Evolutionary conservation across 2,113 vertebrate species (phyloP).

Genomic region (Trogon melanurus): DNA sequence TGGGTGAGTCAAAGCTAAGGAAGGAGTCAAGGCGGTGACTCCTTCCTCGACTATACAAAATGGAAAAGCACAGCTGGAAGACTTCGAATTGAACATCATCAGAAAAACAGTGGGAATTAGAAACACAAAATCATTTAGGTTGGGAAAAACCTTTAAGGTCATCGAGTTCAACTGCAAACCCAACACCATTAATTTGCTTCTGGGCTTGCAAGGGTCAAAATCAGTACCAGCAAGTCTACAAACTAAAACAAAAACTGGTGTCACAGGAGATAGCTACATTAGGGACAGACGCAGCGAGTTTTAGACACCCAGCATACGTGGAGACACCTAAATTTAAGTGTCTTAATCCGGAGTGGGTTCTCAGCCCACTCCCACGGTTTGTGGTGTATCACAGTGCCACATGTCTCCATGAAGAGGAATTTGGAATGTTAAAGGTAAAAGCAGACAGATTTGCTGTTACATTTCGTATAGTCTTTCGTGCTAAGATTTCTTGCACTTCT

Average conservation of each 20-base stretch:
- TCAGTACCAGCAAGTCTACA: neutral
- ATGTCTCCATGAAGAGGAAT: neutral
- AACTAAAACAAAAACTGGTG: neutral
- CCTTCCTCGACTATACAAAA: neutral
- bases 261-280: no score
- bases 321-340: neutral
- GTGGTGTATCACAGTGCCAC: neutral
- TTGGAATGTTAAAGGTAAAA: neutral
- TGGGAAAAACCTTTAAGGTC: neutral
- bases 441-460: neutral
- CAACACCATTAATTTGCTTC: no score
- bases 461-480: neutral
- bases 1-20: neutral
- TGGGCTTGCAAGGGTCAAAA: neutral
- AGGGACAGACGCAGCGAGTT: neutral
- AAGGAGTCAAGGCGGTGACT: no score
- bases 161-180: neutral
- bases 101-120: neutral
- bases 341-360: neutral
- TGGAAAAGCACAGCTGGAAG: neutral
- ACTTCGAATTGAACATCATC: neutral
- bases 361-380: neutral
- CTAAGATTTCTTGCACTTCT: neutral
- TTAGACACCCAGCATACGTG: neutral
- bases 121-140: neutral